These are phyloP conservation scores for Coelinius sp. DNA, from an alignment of 2,888 invertebrate species.

Conservation along the genomic window DNA sequence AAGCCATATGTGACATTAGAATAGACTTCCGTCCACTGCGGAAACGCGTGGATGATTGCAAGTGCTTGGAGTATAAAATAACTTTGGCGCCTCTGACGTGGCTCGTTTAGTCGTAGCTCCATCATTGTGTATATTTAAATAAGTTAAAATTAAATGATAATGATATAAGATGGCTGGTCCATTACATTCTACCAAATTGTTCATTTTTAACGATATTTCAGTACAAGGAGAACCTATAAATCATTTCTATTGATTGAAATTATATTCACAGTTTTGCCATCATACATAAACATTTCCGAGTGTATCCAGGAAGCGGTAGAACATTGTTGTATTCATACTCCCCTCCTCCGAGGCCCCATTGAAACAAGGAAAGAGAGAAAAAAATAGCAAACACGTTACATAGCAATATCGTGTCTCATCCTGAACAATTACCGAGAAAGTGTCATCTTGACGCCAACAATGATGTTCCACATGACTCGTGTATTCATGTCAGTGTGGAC, in stretches of 20 bases:
- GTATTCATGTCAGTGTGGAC: neutral
- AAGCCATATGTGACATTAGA: neutral
- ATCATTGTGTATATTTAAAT: constrained; percentile 5
- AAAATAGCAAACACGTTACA: neutral
- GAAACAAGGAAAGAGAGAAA: neutral
- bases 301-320: neutral
- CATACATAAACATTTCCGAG: neutral
- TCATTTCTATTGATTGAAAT: too few relatives aligned
- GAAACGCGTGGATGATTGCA: constrained; percentile 26
- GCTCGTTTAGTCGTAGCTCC: neutral
- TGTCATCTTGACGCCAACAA: neutral
- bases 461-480: neutral
- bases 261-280: too few relatives aligned
- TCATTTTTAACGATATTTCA: too few relatives aligned
- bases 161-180: neutral
- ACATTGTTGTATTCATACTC: neutral
- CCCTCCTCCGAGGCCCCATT: too few relatives aligned
- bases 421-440: neutral
- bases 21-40: constrained; percentile 23
- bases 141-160: neutral
- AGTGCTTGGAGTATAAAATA: constrained; percentile 25
- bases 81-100: constrained; percentile 20
- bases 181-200: neutral
- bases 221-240: too few relatives aligned
- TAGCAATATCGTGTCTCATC: neutral